Evolutionary conservation across 2,888 invertebrate genomes (phyloP).

Genomic region (Ctenicera cuprea): DNA sequence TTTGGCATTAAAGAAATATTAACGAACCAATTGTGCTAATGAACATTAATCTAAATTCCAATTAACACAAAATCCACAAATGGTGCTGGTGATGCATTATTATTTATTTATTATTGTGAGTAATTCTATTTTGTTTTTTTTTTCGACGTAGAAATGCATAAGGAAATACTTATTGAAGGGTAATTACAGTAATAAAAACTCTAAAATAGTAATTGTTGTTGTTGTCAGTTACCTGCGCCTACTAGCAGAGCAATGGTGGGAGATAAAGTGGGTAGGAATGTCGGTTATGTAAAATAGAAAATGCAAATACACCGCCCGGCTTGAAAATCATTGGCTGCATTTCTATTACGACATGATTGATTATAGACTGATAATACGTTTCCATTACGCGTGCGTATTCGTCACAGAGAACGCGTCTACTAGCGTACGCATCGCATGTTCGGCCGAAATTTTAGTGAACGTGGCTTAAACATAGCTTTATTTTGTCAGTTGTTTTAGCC

Average conservation of each 20-base stretch:
- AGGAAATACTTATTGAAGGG: not conserved
- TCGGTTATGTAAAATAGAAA: constrained; percentile 24
- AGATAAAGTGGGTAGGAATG: constrained; percentile 19
- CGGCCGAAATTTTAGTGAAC: constrained; percentile 1
- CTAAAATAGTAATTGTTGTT: not conserved
- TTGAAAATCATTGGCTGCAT: constrained; percentile 27
- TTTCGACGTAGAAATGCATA: not conserved
- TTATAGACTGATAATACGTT: constrained; percentile 38
- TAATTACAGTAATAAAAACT: not conserved
- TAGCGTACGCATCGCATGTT: constrained; percentile 8
- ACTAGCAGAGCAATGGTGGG: not conserved
- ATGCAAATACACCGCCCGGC: constrained; percentile 25
- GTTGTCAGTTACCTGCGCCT: not conserved
- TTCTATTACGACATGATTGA: constrained; percentile 39
- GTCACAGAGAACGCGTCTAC: constrained; percentile 33
- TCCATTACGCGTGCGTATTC: constrained; percentile 48
- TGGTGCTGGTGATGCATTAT: too few species aligned
- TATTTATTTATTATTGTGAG: too few species aligned
- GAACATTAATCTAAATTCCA: too few species aligned
- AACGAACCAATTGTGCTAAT: too few species aligned
- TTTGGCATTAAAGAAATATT: too few species aligned
- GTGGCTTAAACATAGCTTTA: not conserved
- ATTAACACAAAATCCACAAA: too few species aligned
- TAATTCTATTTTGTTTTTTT: too few species aligned
- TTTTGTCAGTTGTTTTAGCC: not conserved